A percentile compares a stretch with the other conserved stretches of the same genome.
These are phyloP conservation scores for Drosophila ustulata DNA, from an alignment of 2,888 invertebrate species.

Conservation along the genomic window DNA sequence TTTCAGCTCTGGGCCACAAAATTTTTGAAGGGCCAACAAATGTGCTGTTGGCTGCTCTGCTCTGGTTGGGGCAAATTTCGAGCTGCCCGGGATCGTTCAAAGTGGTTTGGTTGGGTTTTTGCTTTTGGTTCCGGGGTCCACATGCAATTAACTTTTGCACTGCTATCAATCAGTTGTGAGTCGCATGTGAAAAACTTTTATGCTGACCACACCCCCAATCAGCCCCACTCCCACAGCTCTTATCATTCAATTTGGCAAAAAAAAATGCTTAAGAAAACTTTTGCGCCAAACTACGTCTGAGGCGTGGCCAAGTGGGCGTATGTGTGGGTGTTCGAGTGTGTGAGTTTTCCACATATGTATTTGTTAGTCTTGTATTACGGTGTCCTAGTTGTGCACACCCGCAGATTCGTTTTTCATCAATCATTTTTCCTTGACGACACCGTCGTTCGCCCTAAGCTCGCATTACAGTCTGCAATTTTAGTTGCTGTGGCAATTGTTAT, in stretches of 20 bases:
- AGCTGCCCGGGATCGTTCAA: neutral
- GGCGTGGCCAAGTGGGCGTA: constrained; percentile 60
- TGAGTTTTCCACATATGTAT: constrained; percentile 17
- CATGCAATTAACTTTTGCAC: constrained; percentile 76
- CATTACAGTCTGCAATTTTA: neutral
- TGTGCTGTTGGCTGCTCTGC: neutral
- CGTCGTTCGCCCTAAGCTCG: neutral
- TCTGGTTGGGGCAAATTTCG: neutral
- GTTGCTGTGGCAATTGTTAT: constrained; percentile 17
- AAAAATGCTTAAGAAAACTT: constrained; percentile 56
- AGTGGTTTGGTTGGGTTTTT: constrained; percentile 1
- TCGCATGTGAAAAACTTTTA: constrained; percentile 50
- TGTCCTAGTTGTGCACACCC: constrained; percentile 57
- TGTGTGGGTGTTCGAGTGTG: constrained; percentile 24
- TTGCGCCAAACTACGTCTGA: constrained; percentile 47
- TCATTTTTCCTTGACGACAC: constrained; percentile 58
- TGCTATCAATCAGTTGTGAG: constrained; percentile 65
- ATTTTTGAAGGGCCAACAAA: constrained; percentile 16
- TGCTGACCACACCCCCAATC: constrained; percentile 29
- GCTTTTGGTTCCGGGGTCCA: constrained; percentile 34
- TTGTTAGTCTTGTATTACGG: constrained; percentile 16
- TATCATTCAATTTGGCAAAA: constrained; percentile 69
- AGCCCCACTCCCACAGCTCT: constrained; percentile 19
- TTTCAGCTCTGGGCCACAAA: constrained; percentile 18
- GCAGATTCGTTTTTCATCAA: constrained; percentile 68